Conservation (phyloP, 2,113 vertebrate species). For the Hippolais icterina region DNA sequence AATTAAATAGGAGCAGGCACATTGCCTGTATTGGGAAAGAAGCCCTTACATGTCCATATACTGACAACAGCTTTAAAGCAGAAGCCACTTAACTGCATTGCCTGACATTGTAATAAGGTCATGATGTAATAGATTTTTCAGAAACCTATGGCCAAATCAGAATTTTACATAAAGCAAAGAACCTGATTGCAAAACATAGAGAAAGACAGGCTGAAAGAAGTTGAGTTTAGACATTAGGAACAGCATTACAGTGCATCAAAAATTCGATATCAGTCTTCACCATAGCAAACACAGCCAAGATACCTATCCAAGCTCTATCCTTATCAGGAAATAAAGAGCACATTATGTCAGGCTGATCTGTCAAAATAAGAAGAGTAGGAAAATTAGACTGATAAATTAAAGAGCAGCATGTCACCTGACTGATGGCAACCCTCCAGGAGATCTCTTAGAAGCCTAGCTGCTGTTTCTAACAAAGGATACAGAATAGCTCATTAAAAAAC, state of each 20-base stretch:
- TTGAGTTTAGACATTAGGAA: background rate
- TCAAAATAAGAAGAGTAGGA: constrained; percentile 52
- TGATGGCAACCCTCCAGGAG: constrained; percentile 56
- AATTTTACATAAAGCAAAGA: background rate
- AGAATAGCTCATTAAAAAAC: constrained; percentile 25
- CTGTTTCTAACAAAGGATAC: constrained; percentile 35
- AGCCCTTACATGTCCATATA: background rate
- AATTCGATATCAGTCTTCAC: background rate
- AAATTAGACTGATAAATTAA: constrained; percentile 69
- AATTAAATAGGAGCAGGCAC: background rate
- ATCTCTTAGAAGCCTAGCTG: constrained; percentile 27
- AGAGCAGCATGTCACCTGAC: constrained; percentile 57
- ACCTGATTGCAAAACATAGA: background rate
- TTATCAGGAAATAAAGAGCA: constrained; percentile 43
- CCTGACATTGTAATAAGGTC: background rate
- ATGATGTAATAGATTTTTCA: background rate
- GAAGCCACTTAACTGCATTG: background rate
- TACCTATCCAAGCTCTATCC: background rate
- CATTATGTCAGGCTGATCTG: constrained; percentile 25
- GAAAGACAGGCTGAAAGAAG: background rate
- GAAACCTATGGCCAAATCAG: background rate
- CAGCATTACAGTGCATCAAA: background rate
- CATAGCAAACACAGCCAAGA: background rate
- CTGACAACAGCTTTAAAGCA: background rate
- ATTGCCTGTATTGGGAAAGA: background rate